Evolutionary conservation across 2,113 vertebrate species (phyloP).

Genomic region (Cyprinus carpio): DNA sequence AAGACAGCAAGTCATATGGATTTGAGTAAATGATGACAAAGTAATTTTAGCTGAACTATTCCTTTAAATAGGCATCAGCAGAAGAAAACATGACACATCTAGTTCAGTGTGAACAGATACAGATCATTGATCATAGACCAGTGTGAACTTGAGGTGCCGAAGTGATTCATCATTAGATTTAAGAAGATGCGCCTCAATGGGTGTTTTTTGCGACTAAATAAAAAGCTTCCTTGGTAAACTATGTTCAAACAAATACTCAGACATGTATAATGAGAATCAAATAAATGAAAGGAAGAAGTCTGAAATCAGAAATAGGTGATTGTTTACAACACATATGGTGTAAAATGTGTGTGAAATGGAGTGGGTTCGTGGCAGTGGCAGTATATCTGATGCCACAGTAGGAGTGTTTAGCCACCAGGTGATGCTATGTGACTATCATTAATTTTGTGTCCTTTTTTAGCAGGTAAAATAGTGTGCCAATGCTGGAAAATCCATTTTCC

Average conservation of each 20-base stretch:
- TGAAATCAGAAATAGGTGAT: neutral
- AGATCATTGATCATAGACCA: neutral
- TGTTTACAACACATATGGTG: neutral
- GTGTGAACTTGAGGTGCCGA: neutral
- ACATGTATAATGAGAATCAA: neutral
- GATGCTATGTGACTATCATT: conserved; percentile 30
- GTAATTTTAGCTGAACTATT: neutral
- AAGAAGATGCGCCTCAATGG: neutral
- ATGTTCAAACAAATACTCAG: neutral
- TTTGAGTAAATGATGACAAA: neutral
- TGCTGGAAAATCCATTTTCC: too few relatives aligned
- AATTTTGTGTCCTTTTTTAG: neutral
- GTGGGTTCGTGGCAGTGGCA: neutral
- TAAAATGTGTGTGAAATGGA: neutral
- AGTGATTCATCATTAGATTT: conserved; percentile 12
- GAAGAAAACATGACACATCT: neutral
- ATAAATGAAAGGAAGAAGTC: neutral
- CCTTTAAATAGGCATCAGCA: neutral
- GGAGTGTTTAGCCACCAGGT: conserved; percentile 30
- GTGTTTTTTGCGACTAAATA: neutral
- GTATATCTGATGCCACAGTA: neutral
- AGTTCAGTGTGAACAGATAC: too few relatives aligned
- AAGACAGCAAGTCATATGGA: neutral
- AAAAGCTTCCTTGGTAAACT: neutral
- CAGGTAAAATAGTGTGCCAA: neutral